Conservation (phyloP, 2,113 vertebrate species). For the Phalacrocorax carbo region DNA sequence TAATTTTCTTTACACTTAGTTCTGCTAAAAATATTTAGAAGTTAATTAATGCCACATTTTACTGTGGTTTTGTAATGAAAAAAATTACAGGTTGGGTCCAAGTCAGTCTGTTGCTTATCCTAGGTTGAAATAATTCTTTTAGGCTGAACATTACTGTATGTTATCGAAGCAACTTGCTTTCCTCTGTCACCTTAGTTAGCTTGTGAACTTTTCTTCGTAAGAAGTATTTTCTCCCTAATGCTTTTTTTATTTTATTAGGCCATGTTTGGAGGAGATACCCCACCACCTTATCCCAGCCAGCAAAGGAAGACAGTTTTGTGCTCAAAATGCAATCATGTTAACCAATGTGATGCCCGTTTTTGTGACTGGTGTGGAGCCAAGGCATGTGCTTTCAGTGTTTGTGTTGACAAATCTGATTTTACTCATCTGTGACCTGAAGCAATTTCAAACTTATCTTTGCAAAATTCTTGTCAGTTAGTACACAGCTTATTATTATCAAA, state of each 20-base stretch:
- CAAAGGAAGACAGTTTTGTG: constrained; percentile 71
- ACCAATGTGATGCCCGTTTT: constrained; percentile 74
- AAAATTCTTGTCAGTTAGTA: background rate
- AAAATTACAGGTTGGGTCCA: background rate
- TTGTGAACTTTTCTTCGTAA: background rate
- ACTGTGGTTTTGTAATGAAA: background rate
- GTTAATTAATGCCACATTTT: background rate
- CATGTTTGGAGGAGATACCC: background rate
- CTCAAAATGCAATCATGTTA: constrained; percentile 76
- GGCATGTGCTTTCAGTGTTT: constrained; percentile 32
- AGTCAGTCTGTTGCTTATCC: background rate
- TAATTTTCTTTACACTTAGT: background rate
- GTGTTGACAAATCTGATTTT: background rate
- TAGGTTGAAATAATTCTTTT: background rate
- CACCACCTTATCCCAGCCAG: constrained; percentile 1
- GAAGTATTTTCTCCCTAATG: background rate
- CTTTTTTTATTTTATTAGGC: constrained; percentile 53
- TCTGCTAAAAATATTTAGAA: background rate
- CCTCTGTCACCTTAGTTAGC: background rate
- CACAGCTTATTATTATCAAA: background rate
- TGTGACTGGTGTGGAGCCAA: constrained; percentile 88
- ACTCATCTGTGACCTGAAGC: background rate
- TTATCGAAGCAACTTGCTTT: background rate
- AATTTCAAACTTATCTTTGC: background rate
- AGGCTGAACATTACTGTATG: background rate